These are phyloP conservation scores for Caenorhabditis drosophilae DNA, from an alignment of 2,888 invertebrate species.

Conservation along the genomic window DNA sequence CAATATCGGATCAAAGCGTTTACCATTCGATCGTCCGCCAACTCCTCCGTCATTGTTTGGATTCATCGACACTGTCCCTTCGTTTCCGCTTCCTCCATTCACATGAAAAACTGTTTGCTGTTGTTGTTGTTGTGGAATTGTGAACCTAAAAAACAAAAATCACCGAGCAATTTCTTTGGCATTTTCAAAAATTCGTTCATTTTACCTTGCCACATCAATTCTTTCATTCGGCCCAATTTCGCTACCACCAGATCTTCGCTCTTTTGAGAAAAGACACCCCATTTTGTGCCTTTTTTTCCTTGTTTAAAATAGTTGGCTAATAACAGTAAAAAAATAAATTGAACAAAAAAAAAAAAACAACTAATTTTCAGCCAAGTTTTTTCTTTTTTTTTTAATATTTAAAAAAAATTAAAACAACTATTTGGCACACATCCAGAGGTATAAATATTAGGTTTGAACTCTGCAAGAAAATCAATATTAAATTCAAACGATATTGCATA, in stretches of 20 bases:
- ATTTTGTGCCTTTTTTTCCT: conserved; percentile 5
- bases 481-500: too few species aligned
- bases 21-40: conserved; percentile 1
- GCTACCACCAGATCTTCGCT: conserved; percentile 26
- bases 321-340: too few species aligned
- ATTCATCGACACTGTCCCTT: conserved; percentile 8
- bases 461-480: too few species aligned
- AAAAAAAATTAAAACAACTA: too few species aligned
- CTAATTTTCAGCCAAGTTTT: too few species aligned
- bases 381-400: too few species aligned
- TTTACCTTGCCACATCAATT: conserved; percentile 22
- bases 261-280: conserved; percentile 43
- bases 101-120: conserved; percentile 29
- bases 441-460: too few species aligned
- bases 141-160: conserved; percentile 14
- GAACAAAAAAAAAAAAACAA: too few species aligned
- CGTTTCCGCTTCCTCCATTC: conserved; percentile 16
- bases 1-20: background rate
- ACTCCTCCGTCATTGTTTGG: conserved; percentile 11
- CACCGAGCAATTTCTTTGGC: background rate
- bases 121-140: conserved; percentile 26
- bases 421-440: too few species aligned
- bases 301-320: background rate
- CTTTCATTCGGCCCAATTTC: conserved; percentile 21
- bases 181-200: background rate